A percentile compares a stretch with the other conserved stretches of the same genome.
Evolutionary conservation across 2,797 vertebrate genomes (phyloP).

Genomic region (Eulemur mongoz): DNA sequence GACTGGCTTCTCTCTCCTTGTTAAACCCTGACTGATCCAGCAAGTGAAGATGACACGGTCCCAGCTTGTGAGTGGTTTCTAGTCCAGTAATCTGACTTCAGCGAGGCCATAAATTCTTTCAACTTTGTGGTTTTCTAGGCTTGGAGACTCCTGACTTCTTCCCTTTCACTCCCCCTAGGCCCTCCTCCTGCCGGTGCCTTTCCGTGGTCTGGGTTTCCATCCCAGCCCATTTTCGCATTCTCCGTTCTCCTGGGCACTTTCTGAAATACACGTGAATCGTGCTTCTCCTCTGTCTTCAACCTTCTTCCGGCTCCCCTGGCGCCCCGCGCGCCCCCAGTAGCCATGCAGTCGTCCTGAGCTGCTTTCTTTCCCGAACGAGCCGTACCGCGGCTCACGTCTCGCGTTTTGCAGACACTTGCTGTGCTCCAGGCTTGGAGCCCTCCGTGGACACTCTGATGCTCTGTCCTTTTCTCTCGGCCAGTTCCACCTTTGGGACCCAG

Average conservation of each 20-base stretch:
- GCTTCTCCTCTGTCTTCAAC: background rate
- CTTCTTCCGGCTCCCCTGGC: background rate
- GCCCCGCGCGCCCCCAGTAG: accelerated
- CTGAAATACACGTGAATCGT: background rate
- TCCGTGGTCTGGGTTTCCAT: background rate
- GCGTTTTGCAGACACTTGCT: background rate
- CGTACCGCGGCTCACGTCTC: accelerated
- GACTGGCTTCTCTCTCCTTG: background rate
- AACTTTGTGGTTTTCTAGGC: background rate
- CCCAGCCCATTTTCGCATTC: background rate
- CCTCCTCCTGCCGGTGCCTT: background rate
- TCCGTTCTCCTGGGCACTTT: background rate
- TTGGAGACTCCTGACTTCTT: accelerated
- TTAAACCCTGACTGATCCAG: background rate
- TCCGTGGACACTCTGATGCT: no score
- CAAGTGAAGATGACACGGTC: background rate
- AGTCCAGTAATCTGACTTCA: background rate
- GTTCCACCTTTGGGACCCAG: background rate
- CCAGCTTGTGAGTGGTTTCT: background rate
- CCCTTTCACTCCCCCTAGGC: accelerated
- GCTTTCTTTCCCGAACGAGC: background rate
- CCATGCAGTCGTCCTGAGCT: accelerated
- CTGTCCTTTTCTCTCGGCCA: background rate
- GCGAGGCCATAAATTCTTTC: background rate
- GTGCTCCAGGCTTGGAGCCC: background rate